Base-by-base conservation (phyloP, 1,140 invertebrate genomes). In the Thaumatotibia leucotreta region DNA sequence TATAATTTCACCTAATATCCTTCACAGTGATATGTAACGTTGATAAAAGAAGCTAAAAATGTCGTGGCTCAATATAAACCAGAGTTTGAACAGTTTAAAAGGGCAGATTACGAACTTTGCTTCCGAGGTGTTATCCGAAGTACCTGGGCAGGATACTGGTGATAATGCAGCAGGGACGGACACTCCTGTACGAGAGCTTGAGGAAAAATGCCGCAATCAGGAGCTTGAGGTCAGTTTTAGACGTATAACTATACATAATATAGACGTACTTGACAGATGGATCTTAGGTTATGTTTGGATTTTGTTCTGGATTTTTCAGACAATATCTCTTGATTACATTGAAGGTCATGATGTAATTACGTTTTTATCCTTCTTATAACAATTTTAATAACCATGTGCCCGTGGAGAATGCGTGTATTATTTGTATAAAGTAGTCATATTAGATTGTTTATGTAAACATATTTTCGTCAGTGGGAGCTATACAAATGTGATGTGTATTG, bases 61-160 rank as follows among this genome's bases (percentile, higher is more conserved):
- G 95, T 94, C 95, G 88, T 96, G 95, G 95, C 92, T 96, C 67
- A 95, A 95, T 78, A 92, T 95, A 61, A 93, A 94, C 76, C 93
- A 95, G 73, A 95, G 94, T 87, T 92, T 96, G 67, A 95, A 92
- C 81, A 93, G 91, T 92, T 88, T 96, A 72, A 96, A 95, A 83
- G 95, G 95, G 75, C 95, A 96, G 87, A 93, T 96, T 69, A 94
- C 94, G 9, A 96, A 92, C 87, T 94, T 96, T 76, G 95, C 95
- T 67, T 95, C 94, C 75, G 95, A 95, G 84, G 95, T 95, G 50
- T 88, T 95, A 69, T 92, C 93, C 54, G 94, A 95, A 35, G 87
- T 89, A 64, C 88, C 92, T 69, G 90, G 92, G 33, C 91, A 93
- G 20, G 92, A 93, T 79, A 86, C 84, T 72, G 93, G 91, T 86